A percentile compares a stretch with the other conserved stretches of the same genome.
Evolutionary conservation across 1,140 invertebrate genomes (phyloP).

Genomic region (Nephila pilipes): DNA sequence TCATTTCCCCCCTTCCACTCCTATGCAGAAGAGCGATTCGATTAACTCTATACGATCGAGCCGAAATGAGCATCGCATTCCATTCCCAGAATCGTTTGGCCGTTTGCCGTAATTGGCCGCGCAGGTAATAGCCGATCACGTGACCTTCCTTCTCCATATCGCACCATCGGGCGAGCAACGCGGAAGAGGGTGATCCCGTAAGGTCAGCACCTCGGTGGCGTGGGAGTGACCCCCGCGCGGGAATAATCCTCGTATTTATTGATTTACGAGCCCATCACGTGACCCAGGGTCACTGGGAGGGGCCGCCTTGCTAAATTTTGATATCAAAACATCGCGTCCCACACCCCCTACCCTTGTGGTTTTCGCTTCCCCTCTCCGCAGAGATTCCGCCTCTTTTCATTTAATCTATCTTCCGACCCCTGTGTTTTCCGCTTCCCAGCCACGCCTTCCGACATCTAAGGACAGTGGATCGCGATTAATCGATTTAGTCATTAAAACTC

Average conservation of each 20-base stretch:
- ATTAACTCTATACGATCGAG: background rate
- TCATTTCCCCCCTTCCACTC: background rate
- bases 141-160: constrained; percentile 3
- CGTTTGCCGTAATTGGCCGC: constrained; percentile 25
- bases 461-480: too few relatives aligned
- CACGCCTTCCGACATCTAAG: too few relatives aligned
- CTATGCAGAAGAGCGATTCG: background rate
- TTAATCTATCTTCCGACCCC: background rate
- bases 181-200: background rate
- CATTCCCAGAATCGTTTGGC: constrained; percentile 28
- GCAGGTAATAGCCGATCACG: background rate
- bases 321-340: constrained; percentile 57
- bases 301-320: constrained; percentile 60
- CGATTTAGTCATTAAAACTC: too few relatives aligned
- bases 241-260: constrained; percentile 63
- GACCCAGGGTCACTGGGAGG: constrained; percentile 59
- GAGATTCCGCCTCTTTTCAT: background rate
- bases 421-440: too few relatives aligned
- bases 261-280: constrained; percentile 70
- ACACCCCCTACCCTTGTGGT: background rate
- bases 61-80: background rate
- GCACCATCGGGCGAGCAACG: constrained; percentile 36
- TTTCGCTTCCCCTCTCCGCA: too few relatives aligned
- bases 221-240: constrained; percentile 53
- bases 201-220: constrained; percentile 56